These are phyloP conservation scores for Agrochola lychnidis DNA, from an alignment of 2,888 invertebrate species.

Conservation along the genomic window DNA sequence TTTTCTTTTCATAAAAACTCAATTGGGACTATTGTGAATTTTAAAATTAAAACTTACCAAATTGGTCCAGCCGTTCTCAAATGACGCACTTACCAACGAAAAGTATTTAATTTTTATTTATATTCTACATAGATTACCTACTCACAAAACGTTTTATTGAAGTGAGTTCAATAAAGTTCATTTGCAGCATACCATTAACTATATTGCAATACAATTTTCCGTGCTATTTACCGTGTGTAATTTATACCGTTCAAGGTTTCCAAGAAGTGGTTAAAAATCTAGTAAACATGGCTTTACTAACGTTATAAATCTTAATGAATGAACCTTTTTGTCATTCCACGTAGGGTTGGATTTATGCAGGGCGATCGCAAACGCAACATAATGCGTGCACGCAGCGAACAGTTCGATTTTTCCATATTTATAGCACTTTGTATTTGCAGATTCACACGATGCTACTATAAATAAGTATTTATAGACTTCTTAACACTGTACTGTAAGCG, in stretches of 20 bases:
- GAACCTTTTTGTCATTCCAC: slow-evolving; percentile 81
- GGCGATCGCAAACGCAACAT: slow-evolving; percentile 67
- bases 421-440: slow-evolving; percentile 71
- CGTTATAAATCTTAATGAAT: slow-evolving; percentile 85
- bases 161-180: background rate
- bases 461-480: slow-evolving; percentile 40
- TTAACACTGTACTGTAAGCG: background rate
- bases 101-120: background rate
- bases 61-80: background rate
- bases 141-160: background rate
- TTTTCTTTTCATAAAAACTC: too few species aligned
- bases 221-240: slow-evolving; percentile 30
- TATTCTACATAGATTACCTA: background rate
- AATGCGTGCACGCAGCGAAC: slow-evolving; percentile 66
- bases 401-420: slow-evolving; percentile 73
- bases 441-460: slow-evolving; percentile 71
- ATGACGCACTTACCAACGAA: background rate
- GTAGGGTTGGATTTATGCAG: slow-evolving; percentile 71
- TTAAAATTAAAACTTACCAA: background rate
- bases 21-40: too few species aligned
- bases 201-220: slow-evolving; percentile 38
- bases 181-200: slow-evolving; percentile 4
- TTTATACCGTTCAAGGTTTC: slow-evolving; percentile 67
- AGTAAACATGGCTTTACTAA: slow-evolving; percentile 68
- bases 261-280: slow-evolving; percentile 74